Conservation (phyloP, 2,797 vertebrate species). For the Lutjanus campechanus region DNA sequence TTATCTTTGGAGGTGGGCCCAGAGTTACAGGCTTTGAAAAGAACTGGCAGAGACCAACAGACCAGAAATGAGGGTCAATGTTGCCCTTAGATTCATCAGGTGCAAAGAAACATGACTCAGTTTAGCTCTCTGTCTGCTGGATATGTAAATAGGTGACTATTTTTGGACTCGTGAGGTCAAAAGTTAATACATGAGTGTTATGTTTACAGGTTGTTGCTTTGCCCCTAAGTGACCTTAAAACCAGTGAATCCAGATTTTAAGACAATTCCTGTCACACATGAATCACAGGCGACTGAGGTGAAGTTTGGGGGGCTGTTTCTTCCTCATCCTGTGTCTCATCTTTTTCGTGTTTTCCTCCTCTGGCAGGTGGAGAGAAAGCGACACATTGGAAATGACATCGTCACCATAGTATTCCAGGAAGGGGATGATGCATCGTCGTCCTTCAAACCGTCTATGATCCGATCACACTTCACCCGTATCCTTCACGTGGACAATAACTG, state of each 20-base stretch:
- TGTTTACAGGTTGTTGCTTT: slow-evolving; percentile 4
- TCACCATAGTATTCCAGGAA: slow-evolving; percentile 98
- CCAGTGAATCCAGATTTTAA: no score
- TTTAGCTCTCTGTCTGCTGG: no score
- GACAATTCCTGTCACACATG: neutral
- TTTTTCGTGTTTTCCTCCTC: slow-evolving; percentile 36
- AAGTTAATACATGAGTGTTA: neutral
- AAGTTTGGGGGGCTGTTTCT: neutral
- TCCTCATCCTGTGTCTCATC: slow-evolving; percentile 14
- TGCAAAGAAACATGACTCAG: no score
- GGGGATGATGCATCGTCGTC: slow-evolving; percentile 94
- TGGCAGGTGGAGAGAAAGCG: slow-evolving; percentile 97
- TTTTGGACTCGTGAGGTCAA: no score
- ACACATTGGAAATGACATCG: slow-evolving; percentile 98
- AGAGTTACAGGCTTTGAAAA: no score
- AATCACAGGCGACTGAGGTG: neutral
- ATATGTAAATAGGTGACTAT: no score
- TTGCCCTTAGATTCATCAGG: no score
- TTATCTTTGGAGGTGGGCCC: no score
- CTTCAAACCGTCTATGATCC: slow-evolving; percentile 99
- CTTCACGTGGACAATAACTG: slow-evolving; percentile 65
- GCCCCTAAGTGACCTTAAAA: slow-evolving; percentile 8
- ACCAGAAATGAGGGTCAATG: no score
- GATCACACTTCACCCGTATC: slow-evolving; percentile 99
- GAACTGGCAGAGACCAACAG: no score